These are phyloP conservation scores for Gymnocephalus cernua DNA, from an alignment of 2,113 vertebrate genomes.

Conservation along the genomic window DNA sequence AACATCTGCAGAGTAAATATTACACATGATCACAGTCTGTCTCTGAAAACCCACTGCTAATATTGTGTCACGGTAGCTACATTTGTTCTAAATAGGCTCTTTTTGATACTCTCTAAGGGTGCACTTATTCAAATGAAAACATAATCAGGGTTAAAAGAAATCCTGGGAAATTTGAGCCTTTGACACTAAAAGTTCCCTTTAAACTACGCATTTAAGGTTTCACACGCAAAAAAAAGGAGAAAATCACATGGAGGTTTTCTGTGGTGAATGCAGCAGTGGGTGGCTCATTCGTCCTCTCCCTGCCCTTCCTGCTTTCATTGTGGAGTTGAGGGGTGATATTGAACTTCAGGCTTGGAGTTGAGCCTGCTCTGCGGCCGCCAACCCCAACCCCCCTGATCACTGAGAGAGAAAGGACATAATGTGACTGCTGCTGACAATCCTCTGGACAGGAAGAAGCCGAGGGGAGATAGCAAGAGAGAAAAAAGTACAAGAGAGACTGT, in stretches of 20 bases:
- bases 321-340: constrained; percentile 71
- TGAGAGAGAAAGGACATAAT: constrained; percentile 63
- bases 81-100: constrained; percentile 23
- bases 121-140: not conserved
- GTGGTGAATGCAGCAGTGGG: constrained; percentile 77
- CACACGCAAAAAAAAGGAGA: constrained; percentile 13
- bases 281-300: constrained; percentile 78
- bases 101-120: not conserved
- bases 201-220: constrained; percentile 56
- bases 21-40: constrained; percentile 49
- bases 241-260: constrained; percentile 57
- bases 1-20: constrained; percentile 81
- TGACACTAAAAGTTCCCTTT: constrained; percentile 33
- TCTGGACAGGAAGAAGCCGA: constrained; percentile 74
- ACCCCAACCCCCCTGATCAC: constrained; percentile 65
- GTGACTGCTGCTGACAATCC: constrained; percentile 72
- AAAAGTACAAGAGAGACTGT: constrained; percentile 28
- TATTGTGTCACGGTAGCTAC: constrained; percentile 23
- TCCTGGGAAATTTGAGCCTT: not conserved
- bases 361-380: constrained; percentile 65
- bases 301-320: constrained; percentile 82
- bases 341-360: constrained; percentile 80
- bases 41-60: constrained; percentile 23
- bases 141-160: not conserved
- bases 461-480: constrained; percentile 48